Percentiles rank a stretch among this genome's conserved stretches.
These are phyloP conservation scores for Sesia bembeciformis DNA, from an alignment of 2,888 invertebrate species.

Conservation along the genomic window DNA sequence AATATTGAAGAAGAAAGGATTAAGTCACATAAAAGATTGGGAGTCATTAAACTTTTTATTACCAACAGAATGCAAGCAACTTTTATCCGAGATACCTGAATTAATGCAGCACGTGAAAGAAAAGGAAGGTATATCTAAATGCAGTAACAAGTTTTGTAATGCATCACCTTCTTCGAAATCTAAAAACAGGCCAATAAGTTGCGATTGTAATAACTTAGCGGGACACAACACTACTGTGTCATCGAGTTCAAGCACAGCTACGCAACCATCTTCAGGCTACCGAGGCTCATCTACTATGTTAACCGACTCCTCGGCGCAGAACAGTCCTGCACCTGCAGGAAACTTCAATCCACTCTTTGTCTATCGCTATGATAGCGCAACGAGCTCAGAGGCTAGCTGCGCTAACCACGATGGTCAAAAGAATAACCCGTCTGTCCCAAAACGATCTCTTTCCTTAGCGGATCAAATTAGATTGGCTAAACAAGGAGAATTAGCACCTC, in stretches of 20 bases:
- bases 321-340: constrained; percentile 75
- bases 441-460: constrained; percentile 78
- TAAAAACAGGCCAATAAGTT: constrained; percentile 74
- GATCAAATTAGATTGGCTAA: constrained; percentile 61
- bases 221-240: constrained; percentile 75
- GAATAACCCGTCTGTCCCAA: constrained; percentile 75
- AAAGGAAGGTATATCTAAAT: constrained; percentile 48
- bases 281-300: constrained; percentile 89
- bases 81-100: constrained; percentile 87
- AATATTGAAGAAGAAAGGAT: constrained; percentile 84
- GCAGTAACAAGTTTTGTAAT: constrained; percentile 56
- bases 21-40: constrained; percentile 93
- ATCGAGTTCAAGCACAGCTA: constrained; percentile 80
- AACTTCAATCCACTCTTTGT: constrained; percentile 84
- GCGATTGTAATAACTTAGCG: constrained; percentile 72
- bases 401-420: constrained; percentile 69
- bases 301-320: constrained; percentile 83
- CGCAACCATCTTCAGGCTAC: constrained; percentile 90
- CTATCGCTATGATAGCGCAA: constrained; percentile 86
- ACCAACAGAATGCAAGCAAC: constrained; percentile 87
- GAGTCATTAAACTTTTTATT: constrained; percentile 91
- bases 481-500: constrained; percentile 75
- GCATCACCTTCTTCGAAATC: constrained; percentile 64
- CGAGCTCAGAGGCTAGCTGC: constrained; percentile 82
- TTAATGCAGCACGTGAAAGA: constrained; percentile 78